Percentiles rank a stretch among this genome's conserved stretches.
These are phyloP conservation scores for Hirtodrosophila confusa DNA, from an alignment of 2,888 invertebrate genomes.

Conservation along the genomic window DNA sequence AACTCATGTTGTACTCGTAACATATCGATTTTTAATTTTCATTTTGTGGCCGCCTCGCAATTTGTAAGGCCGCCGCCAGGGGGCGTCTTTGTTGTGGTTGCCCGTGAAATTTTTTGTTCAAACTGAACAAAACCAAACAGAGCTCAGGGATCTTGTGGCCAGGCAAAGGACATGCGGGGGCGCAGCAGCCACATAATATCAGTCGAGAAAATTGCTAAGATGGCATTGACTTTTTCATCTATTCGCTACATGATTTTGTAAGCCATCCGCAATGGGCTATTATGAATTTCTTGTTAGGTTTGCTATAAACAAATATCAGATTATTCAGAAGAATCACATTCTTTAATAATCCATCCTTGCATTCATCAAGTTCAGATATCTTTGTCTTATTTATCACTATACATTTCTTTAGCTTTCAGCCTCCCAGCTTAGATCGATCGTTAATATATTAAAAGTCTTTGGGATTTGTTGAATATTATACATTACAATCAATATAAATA, in stretches of 20 bases:
- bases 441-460: no score
- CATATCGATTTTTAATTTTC: conserved; percentile 53
- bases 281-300: not conserved
- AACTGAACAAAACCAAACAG: conserved; percentile 17
- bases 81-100: conserved; percentile 55
- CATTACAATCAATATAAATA: no score
- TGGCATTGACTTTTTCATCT: conserved; percentile 20
- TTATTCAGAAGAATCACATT: no score
- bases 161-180: no score
- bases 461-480: no score
- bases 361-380: no score
- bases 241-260: conserved; percentile 1
- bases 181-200: not conserved
- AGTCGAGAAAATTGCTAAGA: conserved; percentile 14
- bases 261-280: not conserved
- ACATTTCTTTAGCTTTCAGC: no score
- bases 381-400: no score
- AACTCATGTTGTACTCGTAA: conserved; percentile 55
- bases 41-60: conserved; percentile 15
- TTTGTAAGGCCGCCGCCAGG: conserved; percentile 21
- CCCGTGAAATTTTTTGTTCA: conserved; percentile 26
- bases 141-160: not conserved
- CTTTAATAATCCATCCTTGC: no score
- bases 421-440: no score
- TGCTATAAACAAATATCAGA: not conserved